A percentile compares a stretch with the other conserved stretches of the same genome.
Evolutionary conservation across 1,140 invertebrate genomes (phyloP).

Genomic region (Geopemphigus sp.): DNA sequence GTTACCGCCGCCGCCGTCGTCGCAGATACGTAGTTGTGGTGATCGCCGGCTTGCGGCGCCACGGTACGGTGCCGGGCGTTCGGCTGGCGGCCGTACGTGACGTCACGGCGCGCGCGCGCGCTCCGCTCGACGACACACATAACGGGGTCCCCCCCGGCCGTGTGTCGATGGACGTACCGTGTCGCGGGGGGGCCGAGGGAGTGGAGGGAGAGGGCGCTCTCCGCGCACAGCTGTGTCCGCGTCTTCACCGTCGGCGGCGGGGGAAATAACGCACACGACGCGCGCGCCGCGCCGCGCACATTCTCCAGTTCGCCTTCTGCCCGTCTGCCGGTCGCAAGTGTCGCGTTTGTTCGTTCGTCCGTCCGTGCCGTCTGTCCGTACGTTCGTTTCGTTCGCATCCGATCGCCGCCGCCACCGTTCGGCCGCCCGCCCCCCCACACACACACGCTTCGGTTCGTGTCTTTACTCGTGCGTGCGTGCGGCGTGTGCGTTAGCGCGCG

Average conservation of each 20-base stretch:
- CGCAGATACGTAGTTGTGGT: background rate
- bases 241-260: too few species aligned
- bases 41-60: background rate
- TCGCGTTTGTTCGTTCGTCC: background rate
- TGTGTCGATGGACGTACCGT: background rate
- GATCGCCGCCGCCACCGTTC: background rate
- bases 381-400: background rate
- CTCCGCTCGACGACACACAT: background rate
- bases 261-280: slow-evolving; percentile 37
- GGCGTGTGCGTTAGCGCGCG: slow-evolving; percentile 6
- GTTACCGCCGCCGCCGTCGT: too few species aligned
- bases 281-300: slow-evolving; percentile 43
- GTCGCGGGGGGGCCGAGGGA: background rate
- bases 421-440: background rate
- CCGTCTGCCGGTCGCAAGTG: slow-evolving; percentile 40
- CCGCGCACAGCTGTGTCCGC: too few species aligned
- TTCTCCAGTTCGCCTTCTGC: slow-evolving; percentile 42
- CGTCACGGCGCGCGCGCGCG: slow-evolving; percentile 3
- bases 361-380: too few species aligned
- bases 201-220: background rate
- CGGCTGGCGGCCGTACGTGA: background rate
- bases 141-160: background rate
- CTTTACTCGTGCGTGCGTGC: background rate
- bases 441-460: too few species aligned
- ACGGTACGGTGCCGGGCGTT: background rate